phyloP scores from a whole-genome alignment of 2,888 invertebrate genomes.

The Blastobasis adustella region DNA sequence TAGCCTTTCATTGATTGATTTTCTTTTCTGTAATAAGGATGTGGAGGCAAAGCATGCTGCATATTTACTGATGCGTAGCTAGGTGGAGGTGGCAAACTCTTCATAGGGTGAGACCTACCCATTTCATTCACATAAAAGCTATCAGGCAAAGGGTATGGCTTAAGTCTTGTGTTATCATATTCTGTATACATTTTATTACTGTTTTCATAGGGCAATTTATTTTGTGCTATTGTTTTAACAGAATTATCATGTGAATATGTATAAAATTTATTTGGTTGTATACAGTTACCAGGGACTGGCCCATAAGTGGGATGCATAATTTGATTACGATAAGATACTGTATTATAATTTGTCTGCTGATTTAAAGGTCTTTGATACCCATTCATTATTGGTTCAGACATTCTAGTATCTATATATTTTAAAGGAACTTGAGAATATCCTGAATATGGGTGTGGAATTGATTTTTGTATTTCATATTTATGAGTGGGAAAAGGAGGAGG shows the following conservation, averaged over 20 bases:
- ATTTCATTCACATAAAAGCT: conserved; percentile 52
- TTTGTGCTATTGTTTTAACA: conserved; percentile 36
- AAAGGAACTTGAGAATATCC: conserved; percentile 45
- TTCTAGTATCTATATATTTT: conserved; percentile 55
- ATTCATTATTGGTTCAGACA: conserved; percentile 47
- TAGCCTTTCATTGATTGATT: conserved; percentile 38
- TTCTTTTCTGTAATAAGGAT: conserved; percentile 55
- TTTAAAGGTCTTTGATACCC: conserved; percentile 48
- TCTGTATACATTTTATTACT: conserved; percentile 50
- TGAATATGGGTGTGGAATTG: conserved; percentile 47
- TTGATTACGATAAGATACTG: conserved; percentile 48
- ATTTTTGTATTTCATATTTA: conserved; percentile 57
- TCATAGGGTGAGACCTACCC: conserved; percentile 37
- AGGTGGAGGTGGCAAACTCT: conserved; percentile 40
- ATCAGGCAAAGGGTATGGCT: conserved; percentile 43
- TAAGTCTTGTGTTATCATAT: conserved; percentile 44
- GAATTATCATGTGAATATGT: conserved; percentile 41
- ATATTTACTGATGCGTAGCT: conserved; percentile 46
- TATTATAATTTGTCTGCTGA: conserved; percentile 41
- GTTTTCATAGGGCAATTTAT: conserved; percentile 50
- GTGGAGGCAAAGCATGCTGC: conserved; percentile 41
- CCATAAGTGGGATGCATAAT: conserved; percentile 51
- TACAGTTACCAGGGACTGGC: conserved; percentile 39
- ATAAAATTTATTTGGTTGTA: conserved; percentile 48
- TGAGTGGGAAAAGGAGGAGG: conserved; percentile 44